Evolutionary conservation across 2,113 vertebrate species (phyloP).

Genomic region (Serinus canaria): DNA sequence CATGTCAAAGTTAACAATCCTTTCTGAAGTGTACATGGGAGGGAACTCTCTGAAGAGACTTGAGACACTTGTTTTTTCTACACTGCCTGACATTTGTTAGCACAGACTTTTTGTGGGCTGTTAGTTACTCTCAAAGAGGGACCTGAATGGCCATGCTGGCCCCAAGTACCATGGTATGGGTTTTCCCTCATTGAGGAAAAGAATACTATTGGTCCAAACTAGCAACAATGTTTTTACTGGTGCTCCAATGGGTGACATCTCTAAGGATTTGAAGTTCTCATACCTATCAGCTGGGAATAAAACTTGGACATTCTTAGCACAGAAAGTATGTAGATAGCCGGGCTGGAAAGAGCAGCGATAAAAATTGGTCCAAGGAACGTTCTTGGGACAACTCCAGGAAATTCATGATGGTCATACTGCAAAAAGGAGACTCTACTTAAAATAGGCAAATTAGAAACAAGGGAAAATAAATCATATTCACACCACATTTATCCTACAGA

Average conservation of each 20-base stretch:
- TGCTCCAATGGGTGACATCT: neutral
- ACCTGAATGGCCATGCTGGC: neutral
- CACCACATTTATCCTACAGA: neutral
- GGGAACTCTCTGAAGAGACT: neutral
- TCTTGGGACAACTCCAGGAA: constrained; percentile 94
- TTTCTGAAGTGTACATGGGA: accelerated
- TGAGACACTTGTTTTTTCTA: neutral
- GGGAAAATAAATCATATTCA: neutral
- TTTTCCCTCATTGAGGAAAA: neutral
- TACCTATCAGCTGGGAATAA: constrained; percentile 87
- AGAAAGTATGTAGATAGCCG: constrained; percentile 74
- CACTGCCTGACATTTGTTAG: neutral
- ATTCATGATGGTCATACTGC: constrained; percentile 95
- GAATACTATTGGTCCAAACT: neutral
- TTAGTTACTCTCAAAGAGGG: neutral
- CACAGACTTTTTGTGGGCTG: neutral
- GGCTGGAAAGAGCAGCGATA: constrained; percentile 81
- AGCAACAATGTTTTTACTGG: neutral
- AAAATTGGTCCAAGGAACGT: constrained; percentile 90
- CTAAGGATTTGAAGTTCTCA: neutral
- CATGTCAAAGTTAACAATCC: neutral
- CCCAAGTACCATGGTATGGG: neutral
- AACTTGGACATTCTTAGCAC: constrained; percentile 83
- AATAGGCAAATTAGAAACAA: neutral
- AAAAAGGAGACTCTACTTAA: constrained; percentile 16